Conservation (phyloP, 2,888 invertebrate species). For the Coenonympha arcania region DNA sequence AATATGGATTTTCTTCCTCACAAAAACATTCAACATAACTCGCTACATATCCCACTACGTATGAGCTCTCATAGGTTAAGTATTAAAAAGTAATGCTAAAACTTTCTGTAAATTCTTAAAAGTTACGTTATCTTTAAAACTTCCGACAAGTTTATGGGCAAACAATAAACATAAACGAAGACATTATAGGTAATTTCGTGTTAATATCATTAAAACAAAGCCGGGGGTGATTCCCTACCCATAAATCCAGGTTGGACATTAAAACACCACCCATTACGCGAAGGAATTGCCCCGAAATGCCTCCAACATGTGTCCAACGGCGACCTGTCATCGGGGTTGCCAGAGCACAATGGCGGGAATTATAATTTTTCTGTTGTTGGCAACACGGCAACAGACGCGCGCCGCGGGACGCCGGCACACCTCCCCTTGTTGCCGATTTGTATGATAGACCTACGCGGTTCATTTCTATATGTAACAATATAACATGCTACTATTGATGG, state of each 20-base stretch:
- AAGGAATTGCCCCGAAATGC: conserved; percentile 71
- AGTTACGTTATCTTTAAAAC: not conserved
- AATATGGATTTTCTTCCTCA: too few relatives aligned
- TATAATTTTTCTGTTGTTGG: conserved; percentile 66
- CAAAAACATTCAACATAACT: too few relatives aligned
- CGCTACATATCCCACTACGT: too few relatives aligned
- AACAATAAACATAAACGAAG: conserved; percentile 16
- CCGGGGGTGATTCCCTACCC: conserved; percentile 48
- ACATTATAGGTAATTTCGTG: conserved; percentile 43
- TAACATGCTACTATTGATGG: not conserved
- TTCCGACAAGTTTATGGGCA: not conserved
- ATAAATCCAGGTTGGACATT: conserved; percentile 66
- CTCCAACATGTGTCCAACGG: conserved; percentile 70
- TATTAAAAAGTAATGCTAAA: too few relatives aligned
- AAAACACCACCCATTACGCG: conserved; percentile 67
- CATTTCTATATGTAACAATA: conserved; percentile 44
- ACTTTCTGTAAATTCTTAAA: too few relatives aligned
- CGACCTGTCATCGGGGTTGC: conserved; percentile 72
- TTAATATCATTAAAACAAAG: conserved; percentile 45
- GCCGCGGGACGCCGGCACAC: conserved; percentile 65
- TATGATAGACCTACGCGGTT: conserved; percentile 61
- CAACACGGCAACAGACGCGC: conserved; percentile 71
- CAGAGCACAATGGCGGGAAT: conserved; percentile 60
- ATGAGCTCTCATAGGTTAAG: too few relatives aligned
- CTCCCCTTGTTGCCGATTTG: conserved; percentile 67